Base-by-base conservation (phyloP, 2,888 invertebrate species). In the Drosophila anomalata region DNA sequence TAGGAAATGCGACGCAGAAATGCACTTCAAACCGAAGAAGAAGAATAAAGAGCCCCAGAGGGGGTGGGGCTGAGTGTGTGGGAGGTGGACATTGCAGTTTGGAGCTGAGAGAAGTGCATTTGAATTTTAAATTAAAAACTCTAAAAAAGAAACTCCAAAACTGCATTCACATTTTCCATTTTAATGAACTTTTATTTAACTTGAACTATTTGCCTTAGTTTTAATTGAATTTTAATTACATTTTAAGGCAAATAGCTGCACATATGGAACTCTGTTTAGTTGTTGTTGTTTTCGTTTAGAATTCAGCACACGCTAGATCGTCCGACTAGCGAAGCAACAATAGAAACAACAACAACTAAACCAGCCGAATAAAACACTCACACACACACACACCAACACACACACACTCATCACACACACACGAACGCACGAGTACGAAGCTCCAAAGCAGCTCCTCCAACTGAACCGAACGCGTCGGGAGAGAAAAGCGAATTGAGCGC, bases 1-100 rank as follows among this genome's bases (percentile, higher is more conserved):
- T 51, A 48, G 77, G 74, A 86, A 86, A 78, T 82, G 74, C 84
- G 84, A 75, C 84, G 87, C 72, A 81, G 70, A 84, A 69, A 55
- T 78, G 65, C 73, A 62, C 11, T 53, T 41, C 41, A 46, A 50
- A 72, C 50, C 55, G 26, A 58, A 46, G 50, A 20, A 46, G 50
- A 20, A 22, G 5, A 12, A 2, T 20, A 17, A n/a, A 14, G 14
- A 7, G 17, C n/a, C 2, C 36, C 17, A 17, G 9, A 12, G 24
- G 48, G 14, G 46, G 24, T 14, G 22, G 47, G 26, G 9, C 17
- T 17, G 17, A 17, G 2, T 17, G 39, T 22, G 52, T 39, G 41
- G 22, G 57, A 39, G 53, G 4, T 41, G 65, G 52, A 24, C 36
- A 69, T 44, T 52, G 58, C 47, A 29, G 29, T 29, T 29, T 29